Conservation (phyloP, 1,140 invertebrate species). For the Callitettix versicolor region DNA sequence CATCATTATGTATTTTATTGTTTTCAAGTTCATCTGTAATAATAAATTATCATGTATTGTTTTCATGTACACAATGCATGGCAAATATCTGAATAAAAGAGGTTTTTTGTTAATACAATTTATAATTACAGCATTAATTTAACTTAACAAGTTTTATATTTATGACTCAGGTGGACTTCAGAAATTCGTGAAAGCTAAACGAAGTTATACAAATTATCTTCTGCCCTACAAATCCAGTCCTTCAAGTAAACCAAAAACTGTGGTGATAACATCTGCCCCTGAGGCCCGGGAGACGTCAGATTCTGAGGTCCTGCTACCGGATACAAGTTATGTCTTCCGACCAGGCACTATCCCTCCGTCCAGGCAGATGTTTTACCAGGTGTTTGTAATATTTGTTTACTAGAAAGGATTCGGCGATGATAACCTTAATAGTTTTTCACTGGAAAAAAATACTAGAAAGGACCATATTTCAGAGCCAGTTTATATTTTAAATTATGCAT, state of each 20-base stretch:
- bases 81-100: too few relatives aligned
- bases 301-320: slow-evolving; percentile 26
- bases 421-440: too few relatives aligned
- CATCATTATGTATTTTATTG: too few relatives aligned
- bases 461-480: background rate
- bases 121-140: too few relatives aligned
- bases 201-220: slow-evolving; percentile 40
- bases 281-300: slow-evolving; percentile 1
- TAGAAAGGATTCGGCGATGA: background rate
- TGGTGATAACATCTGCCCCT: slow-evolving; percentile 31
- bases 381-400: slow-evolving; percentile 28
- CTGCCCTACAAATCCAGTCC: slow-evolving; percentile 40
- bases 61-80: too few relatives aligned
- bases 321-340: slow-evolving; percentile 43
- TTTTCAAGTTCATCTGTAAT: too few relatives aligned
- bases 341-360: slow-evolving; percentile 58
- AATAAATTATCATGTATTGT: too few relatives aligned
- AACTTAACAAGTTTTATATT: too few relatives aligned
- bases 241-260: slow-evolving; percentile 33
- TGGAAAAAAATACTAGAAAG: background rate
- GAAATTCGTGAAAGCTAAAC: slow-evolving; percentile 42
- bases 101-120: too few relatives aligned
- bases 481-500: background rate
- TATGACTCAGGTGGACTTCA: slow-evolving; percentile 39
- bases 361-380: slow-evolving; percentile 74